Conservation (phyloP, 1,140 invertebrate species). For the Tenebrio molitor region DNA sequence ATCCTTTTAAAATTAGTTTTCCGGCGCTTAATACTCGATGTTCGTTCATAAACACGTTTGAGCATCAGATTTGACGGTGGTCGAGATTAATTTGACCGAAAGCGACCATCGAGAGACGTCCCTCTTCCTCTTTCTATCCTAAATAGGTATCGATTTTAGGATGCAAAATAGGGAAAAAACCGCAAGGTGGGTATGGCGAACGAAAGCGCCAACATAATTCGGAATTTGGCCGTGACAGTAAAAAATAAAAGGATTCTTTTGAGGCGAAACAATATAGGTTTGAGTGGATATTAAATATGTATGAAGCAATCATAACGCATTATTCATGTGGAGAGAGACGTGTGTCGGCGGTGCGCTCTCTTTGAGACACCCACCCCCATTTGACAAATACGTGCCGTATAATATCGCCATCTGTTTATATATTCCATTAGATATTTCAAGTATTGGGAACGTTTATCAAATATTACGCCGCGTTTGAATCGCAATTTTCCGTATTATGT, state of each 20-base stretch:
- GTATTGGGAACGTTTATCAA: slow-evolving; percentile 47
- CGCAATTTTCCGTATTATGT: slow-evolving; percentile 39
- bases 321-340: slow-evolving; percentile 50
- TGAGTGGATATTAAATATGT: slow-evolving; percentile 56
- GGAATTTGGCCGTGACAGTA: slow-evolving; percentile 42
- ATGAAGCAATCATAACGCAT: slow-evolving; percentile 56
- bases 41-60: slow-evolving; percentile 11
- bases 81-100: slow-evolving; percentile 14
- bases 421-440: slow-evolving; percentile 54
- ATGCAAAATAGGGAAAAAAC: slow-evolving; percentile 11
- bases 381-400: slow-evolving; percentile 55
- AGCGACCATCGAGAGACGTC: no score
- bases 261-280: slow-evolving; percentile 52
- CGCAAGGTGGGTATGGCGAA: slow-evolving; percentile 21
- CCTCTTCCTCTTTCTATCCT: no score
- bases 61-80: neutral
- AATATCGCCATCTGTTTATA: slow-evolving; percentile 54
- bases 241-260: slow-evolving; percentile 51
- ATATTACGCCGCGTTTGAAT: slow-evolving; percentile 43
- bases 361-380: slow-evolving; percentile 47
- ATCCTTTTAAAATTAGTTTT: neutral
- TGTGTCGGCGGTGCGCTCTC: slow-evolving; percentile 41
- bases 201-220: slow-evolving; percentile 11
- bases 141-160: slow-evolving; percentile 10
- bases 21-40: neutral